phyloP scores from a whole-genome alignment of 1,140 invertebrate genomes.

The Eufriesea mexicana region DNA sequence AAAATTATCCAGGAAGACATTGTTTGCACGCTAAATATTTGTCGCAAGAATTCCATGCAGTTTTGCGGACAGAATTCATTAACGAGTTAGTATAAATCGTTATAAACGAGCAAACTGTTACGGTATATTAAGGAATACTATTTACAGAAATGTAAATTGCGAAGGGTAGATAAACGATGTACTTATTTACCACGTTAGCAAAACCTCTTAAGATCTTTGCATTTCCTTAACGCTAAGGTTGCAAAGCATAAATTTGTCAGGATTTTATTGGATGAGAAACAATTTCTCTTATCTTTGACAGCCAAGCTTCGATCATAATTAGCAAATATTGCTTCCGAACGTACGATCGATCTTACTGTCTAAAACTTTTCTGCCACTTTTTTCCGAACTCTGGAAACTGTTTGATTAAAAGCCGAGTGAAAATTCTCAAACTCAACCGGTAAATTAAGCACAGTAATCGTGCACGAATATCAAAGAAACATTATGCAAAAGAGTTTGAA shows the following conservation, averaged over 20 bases:
- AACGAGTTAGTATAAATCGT: neutral
- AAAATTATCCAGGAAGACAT: neutral
- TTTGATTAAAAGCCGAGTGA: too few species aligned
- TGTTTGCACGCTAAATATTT: constrained; percentile 22
- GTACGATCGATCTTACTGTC: constrained; percentile 9
- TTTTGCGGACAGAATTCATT: neutral
- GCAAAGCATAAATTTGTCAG: neutral
- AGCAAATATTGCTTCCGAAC: constrained; percentile 25
- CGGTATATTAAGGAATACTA: neutral
- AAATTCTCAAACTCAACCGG: neutral
- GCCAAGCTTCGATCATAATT: constrained; percentile 19
- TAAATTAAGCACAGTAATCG: neutral
- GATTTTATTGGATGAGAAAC: neutral
- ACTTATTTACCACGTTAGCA: neutral
- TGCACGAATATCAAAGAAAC: neutral
- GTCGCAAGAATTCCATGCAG: neutral
- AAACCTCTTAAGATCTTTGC: neutral
- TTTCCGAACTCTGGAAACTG: neutral
- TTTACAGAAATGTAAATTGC: neutral
- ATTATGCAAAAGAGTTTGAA: too few species aligned
- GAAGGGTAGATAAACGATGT: neutral
- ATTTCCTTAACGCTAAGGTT: neutral
- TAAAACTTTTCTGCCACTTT: neutral
- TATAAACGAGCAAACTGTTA: neutral
- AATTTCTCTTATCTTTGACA: constrained; percentile 37